A percentile compares a stretch with the other conserved stretches of the same genome.
Evolutionary conservation across 1,140 invertebrate species (phyloP).

Genomic region (Zaprionus ornatus): DNA sequence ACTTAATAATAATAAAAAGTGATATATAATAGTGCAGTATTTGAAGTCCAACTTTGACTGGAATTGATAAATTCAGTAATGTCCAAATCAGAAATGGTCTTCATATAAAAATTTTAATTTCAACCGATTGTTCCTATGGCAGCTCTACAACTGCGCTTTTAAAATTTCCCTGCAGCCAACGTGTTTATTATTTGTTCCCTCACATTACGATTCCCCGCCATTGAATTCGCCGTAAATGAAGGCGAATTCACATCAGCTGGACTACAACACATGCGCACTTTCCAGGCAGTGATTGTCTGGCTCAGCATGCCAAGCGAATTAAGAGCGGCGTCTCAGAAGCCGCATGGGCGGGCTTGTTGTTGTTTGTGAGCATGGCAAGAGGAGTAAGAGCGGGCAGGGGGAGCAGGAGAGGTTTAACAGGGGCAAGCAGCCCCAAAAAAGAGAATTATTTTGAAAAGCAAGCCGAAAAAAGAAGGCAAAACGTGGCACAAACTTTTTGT

Average conservation of each 20-base stretch:
- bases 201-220: not conserved
- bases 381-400: not conserved
- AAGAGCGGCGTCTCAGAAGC: constrained; percentile 56
- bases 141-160: no score
- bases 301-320: constrained; percentile 39
- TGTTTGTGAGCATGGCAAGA: not conserved
- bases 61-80: no score
- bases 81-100: no score
- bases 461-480: constrained; percentile 50
- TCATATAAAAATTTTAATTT: no score
- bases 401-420: not conserved
- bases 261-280: constrained; percentile 72
- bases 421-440: constrained; percentile 42
- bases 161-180: not conserved
- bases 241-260: constrained; percentile 59
- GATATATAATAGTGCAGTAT: no score
- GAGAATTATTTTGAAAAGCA: constrained; percentile 57
- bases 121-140: no score
- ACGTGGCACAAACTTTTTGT: constrained; percentile 59
- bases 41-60: no score
- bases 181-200: constrained; percentile 1
- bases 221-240: constrained; percentile 53
- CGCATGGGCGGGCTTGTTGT: constrained; percentile 11
- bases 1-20: no score
- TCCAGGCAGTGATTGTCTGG: constrained; percentile 35